phyloP scores from a whole-genome alignment of 2,797 vertebrate species.

The Clarias pachynema region DNA sequence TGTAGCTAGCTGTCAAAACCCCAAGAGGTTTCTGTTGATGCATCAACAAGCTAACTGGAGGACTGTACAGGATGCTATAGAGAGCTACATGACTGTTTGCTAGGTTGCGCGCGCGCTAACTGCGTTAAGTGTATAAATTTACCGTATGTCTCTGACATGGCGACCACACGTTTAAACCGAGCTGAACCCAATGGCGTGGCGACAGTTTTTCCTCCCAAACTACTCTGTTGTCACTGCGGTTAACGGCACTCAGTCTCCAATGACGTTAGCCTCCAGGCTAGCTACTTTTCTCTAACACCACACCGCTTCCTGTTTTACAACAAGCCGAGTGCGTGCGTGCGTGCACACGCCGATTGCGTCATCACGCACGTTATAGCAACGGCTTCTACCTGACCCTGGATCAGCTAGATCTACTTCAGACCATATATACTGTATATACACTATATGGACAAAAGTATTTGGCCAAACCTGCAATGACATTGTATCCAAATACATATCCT shows the following conservation, averaged over 20 bases:
- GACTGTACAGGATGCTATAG: slow-evolving; percentile 8
- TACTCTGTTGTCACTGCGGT: slow-evolving; percentile 57
- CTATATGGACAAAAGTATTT: too few species aligned
- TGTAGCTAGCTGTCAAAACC: slow-evolving; percentile 14
- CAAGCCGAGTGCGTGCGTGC: slow-evolving; percentile 41
- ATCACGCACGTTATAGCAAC: slow-evolving; percentile 41
- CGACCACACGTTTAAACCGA: slow-evolving; percentile 62
- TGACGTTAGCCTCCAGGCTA: slow-evolving; percentile 50
- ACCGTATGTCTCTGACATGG: slow-evolving; percentile 87
- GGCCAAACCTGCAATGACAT: too few species aligned
- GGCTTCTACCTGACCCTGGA: background rate
- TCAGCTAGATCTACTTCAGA: too few species aligned
- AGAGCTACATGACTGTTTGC: background rate
- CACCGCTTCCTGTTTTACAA: slow-evolving; percentile 66
- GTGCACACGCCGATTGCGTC: slow-evolving; percentile 32
- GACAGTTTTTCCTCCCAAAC: slow-evolving; percentile 44
- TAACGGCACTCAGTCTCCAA: slow-evolving; percentile 4
- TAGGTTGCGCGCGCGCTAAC: background rate
- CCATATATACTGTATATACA: too few species aligned
- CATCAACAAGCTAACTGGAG: slow-evolving; percentile 24
- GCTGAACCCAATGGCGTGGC: slow-evolving; percentile 51
- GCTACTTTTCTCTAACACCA: slow-evolving; percentile 55
- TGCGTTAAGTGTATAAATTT: slow-evolving; percentile 44
- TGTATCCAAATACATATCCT: background rate
- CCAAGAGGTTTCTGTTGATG: slow-evolving; percentile 10